Conservation (phyloP, 2,797 vertebrate species). For the Eulemur rubriventer region DNA sequence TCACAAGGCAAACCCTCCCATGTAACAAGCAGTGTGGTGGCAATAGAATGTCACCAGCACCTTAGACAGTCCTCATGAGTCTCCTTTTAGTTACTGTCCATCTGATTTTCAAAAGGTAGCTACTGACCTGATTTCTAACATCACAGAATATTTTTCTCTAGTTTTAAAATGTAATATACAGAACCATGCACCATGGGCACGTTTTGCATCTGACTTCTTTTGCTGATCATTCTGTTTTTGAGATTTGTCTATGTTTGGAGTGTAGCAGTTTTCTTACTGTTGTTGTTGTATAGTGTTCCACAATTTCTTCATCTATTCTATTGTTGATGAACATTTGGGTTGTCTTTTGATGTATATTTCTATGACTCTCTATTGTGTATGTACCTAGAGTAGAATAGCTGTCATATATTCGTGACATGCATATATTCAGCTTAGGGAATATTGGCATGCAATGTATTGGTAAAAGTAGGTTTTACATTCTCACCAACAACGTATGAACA, state of each 20-base stretch:
- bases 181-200: not conserved
- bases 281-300: not conserved
- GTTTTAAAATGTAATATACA: not conserved
- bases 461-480: not conserved
- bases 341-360: not conserved
- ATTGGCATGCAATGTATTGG: not conserved
- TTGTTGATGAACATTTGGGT: not conserved
- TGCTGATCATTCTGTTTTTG: not conserved
- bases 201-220: not conserved
- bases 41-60: not conserved
- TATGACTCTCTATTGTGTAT: not conserved
- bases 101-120: not conserved
- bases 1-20: not conserved
- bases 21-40: not conserved
- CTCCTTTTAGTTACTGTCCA: not conserved
- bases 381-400: not conserved
- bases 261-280: not conserved
- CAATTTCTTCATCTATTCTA: not conserved
- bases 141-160: not conserved
- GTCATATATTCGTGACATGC: not conserved
- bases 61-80: not conserved
- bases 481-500: not conserved
- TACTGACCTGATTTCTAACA: not conserved
- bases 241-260: not conserved
- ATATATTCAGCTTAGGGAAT: not conserved